A percentile compares a stretch with the other conserved stretches of the same genome.
Conservation (phyloP, 1,140 invertebrate genomes). For the Dinoponera quadriceps region DNA sequence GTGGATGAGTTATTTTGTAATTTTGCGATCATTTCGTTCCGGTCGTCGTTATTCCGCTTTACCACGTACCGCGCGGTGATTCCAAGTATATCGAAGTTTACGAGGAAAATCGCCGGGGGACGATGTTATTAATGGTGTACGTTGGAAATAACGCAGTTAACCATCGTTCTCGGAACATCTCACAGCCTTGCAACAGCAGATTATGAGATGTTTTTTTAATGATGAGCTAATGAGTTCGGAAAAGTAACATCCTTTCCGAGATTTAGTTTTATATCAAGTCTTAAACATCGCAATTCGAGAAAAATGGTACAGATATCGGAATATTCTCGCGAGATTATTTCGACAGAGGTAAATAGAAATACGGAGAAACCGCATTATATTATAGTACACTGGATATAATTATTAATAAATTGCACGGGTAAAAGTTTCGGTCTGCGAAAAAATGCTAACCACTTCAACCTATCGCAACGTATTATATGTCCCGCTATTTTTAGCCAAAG, state of each 20-base stretch:
- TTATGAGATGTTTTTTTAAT: background rate
- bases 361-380: too few relatives aligned
- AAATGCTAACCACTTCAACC: background rate
- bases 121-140: conserved; percentile 18
- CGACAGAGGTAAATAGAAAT: background rate
- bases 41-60: background rate
- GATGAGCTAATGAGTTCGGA: conserved; percentile 5
- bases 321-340: background rate
- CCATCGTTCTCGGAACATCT: background rate
- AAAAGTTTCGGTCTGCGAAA: conserved; percentile 1
- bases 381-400: too few relatives aligned
- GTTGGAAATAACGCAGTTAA: conserved; percentile 39
- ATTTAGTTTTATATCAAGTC: background rate
- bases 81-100: background rate
- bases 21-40: background rate
- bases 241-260: background rate
- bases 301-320: background rate
- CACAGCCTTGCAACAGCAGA: background rate
- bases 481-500: conserved; percentile 14
- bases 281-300: background rate
- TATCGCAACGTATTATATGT: background rate
- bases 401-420: too few relatives aligned
- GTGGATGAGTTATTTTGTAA: conserved; percentile 25
- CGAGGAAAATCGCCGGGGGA: background rate
- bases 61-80: background rate